phyloP scores from a whole-genome alignment of 2,797 vertebrate genomes.

The Arrhamphus sclerolepis region DNA sequence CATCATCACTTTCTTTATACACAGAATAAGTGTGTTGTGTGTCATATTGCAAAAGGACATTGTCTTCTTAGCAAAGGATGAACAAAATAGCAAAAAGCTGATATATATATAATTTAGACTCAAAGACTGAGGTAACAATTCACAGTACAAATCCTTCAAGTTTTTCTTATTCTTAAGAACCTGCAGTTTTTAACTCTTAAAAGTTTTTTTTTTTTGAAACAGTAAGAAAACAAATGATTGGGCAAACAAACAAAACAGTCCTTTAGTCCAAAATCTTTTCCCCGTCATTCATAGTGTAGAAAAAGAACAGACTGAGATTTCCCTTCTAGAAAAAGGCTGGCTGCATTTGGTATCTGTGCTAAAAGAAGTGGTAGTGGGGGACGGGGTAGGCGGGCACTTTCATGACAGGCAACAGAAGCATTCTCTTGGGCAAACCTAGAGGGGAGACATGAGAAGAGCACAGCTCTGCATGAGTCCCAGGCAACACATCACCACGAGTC shows the following conservation, averaged over 20 bases:
- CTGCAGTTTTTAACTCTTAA: constrained; percentile 82
- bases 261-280: constrained; percentile 80
- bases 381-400: constrained; percentile 98
- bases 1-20: constrained; percentile 78
- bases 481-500: constrained; percentile 48
- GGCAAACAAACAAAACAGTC: constrained; percentile 86
- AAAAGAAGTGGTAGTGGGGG: constrained; percentile 99
- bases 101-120: constrained; percentile 86
- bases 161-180: constrained; percentile 85
- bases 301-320: constrained; percentile 72
- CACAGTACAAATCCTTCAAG: constrained; percentile 99
- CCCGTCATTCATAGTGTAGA: constrained; percentile 58
- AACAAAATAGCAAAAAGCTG: constrained; percentile 81
- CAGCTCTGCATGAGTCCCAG: constrained; percentile 89
- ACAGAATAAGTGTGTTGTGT: constrained; percentile 85
- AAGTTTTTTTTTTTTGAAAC: constrained; percentile 80
- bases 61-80: constrained; percentile 80
- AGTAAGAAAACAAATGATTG: constrained; percentile 79
- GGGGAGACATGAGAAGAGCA: constrained; percentile 93
- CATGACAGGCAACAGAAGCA: constrained; percentile 99
- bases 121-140: constrained; percentile 97
- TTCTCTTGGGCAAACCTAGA: constrained; percentile 99
- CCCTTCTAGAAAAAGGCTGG: constrained; percentile 80
- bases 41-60: constrained; percentile 81
- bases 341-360: constrained; percentile 81